Conservation (phyloP, 2,113 vertebrate species). For the Alligator mississippiensis region DNA sequence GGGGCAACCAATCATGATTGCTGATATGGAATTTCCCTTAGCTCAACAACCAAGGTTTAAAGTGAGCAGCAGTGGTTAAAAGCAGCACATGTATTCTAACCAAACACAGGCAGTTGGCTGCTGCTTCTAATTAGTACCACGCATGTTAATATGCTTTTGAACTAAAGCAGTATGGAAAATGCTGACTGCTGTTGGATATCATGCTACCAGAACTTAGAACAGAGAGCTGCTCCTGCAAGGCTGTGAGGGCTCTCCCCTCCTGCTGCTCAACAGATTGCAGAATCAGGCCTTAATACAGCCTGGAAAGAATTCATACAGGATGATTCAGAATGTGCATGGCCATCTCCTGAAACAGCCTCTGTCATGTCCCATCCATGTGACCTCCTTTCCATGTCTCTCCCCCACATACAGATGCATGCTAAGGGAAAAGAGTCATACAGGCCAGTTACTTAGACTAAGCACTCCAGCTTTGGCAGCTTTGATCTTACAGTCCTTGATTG, state of each 20-base stretch:
- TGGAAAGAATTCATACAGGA: accelerated
- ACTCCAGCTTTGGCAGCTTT: neutral
- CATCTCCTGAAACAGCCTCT: neutral
- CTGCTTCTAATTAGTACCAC: constrained; percentile 7
- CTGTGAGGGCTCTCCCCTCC: neutral
- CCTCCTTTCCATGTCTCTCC: neutral
- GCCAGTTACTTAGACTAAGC: neutral
- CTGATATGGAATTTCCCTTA: constrained; percentile 16
- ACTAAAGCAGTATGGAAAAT: neutral
- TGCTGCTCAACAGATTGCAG: neutral
- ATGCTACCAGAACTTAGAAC: neutral
- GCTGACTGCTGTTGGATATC: neutral
- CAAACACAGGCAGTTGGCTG: neutral
- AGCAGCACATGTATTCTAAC: neutral
- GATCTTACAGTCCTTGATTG: neutral
- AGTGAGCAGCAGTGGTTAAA: neutral
- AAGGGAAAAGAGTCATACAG: neutral
- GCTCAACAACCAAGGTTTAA: constrained; percentile 19
- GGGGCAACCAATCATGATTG: constrained; percentile 35
- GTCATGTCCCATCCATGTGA: neutral
- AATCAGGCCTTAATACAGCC: neutral
- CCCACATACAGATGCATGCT: neutral
- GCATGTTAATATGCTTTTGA: neutral
- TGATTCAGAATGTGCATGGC: neutral
- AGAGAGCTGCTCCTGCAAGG: neutral